Conservation (phyloP, 2,113 vertebrate species). For the Microcebus griseorufus region DNA sequence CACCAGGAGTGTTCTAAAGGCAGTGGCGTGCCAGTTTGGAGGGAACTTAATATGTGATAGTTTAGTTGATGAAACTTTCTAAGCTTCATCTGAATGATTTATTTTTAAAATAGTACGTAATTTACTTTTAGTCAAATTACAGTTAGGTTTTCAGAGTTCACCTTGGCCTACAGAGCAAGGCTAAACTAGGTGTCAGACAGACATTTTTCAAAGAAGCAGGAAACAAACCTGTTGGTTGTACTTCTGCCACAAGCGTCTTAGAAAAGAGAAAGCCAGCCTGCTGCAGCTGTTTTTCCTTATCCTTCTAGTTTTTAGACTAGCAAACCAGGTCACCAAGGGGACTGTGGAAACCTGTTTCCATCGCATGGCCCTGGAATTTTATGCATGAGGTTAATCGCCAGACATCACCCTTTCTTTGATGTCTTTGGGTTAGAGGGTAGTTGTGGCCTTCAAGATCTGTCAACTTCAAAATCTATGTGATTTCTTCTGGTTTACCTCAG, state of each 20-base stretch:
- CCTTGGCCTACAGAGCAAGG: background rate
- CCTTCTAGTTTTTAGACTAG: background rate
- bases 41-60: background rate
- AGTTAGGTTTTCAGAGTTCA: background rate
- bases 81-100: background rate
- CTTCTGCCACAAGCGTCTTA: background rate
- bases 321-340: background rate
- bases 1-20: background rate
- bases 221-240: background rate
- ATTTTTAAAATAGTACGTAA: background rate
- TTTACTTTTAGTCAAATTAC: constrained; percentile 17
- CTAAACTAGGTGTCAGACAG: background rate
- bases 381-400: constrained; percentile 49
- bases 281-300: background rate
- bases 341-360: background rate
- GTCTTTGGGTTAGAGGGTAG: background rate
- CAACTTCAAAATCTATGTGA: background rate
- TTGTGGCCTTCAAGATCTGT: background rate
- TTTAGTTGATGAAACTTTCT: background rate
- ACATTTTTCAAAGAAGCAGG: constrained; percentile 17
- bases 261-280: background rate
- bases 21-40: background rate
- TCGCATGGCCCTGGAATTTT: constrained; percentile 2
- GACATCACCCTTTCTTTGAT: constrained; percentile 41
- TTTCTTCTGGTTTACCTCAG: constrained; percentile 32